phyloP scores from a whole-genome alignment of 2,888 invertebrate species.

The Graphium colonna region DNA sequence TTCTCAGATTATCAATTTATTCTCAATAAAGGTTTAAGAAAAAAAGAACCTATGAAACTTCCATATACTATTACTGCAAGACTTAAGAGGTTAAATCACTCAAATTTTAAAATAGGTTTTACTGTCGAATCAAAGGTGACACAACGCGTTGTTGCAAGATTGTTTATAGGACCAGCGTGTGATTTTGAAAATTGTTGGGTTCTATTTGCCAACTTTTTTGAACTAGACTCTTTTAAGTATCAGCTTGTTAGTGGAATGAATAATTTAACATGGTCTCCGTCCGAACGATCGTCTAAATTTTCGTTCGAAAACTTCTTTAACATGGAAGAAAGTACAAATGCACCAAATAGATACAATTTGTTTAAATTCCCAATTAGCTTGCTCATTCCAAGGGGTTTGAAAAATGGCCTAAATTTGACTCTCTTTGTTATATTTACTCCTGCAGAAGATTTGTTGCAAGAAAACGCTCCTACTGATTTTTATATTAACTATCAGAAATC shows the following conservation, averaged over 20 bases:
- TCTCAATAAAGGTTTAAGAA: conserved; percentile 45
- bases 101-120: conserved; percentile 51
- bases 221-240: conserved; percentile 51
- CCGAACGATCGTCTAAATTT: conserved; percentile 41
- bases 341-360: conserved; percentile 46
- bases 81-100: conserved; percentile 56
- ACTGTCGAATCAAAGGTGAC: conserved; percentile 45
- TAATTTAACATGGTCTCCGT: conserved; percentile 49
- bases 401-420: conserved; percentile 57
- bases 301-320: conserved; percentile 52
- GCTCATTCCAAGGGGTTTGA: conserved; percentile 56
- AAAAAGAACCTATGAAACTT: conserved; percentile 29
- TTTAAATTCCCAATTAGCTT: conserved; percentile 63
- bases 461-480: conserved; percentile 27
- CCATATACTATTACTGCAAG: conserved; percentile 44
- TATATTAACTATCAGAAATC: conserved; percentile 33
- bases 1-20: conserved; percentile 56
- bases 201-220: conserved; percentile 50
- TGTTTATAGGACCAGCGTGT: conserved; percentile 66
- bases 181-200: conserved; percentile 45
- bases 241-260: conserved; percentile 51
- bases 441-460: conserved; percentile 30
- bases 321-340: conserved; percentile 33
- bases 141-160: conserved; percentile 46
- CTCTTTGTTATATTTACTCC: conserved; percentile 60